phyloP scores from a whole-genome alignment of 2,797 vertebrate genomes.

The Centropyge bicolor region DNA sequence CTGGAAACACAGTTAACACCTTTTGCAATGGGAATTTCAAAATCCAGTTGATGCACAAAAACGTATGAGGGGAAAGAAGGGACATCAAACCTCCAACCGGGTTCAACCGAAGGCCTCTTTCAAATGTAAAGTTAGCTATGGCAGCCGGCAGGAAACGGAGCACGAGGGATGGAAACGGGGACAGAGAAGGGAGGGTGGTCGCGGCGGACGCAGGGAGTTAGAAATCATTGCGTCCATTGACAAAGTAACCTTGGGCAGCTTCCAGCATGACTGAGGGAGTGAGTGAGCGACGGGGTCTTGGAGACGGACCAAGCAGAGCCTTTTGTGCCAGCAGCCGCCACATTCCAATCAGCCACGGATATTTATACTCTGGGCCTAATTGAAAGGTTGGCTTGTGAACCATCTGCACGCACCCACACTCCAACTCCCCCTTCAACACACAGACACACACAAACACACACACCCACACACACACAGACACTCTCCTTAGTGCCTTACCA shows the following conservation, averaged over 20 bases:
- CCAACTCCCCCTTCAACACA: constrained; percentile 56
- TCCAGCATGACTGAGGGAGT: constrained; percentile 78
- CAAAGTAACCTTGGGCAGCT: constrained; percentile 83
- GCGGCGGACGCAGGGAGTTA: constrained; percentile 69
- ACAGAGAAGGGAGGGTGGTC: constrained; percentile 61
- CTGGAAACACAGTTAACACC: constrained; percentile 53
- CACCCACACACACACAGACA: constrained; percentile 31
- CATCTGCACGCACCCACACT: constrained; percentile 78
- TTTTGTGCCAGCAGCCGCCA: constrained; percentile 84
- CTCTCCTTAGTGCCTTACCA: constrained; percentile 57
- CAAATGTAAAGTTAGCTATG: constrained; percentile 61
- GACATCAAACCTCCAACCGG: constrained; percentile 55
- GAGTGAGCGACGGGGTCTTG: constrained; percentile 81
- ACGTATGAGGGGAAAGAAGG: constrained; percentile 42
- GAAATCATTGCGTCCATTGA: constrained; percentile 81
- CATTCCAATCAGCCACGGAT: constrained; percentile 84
- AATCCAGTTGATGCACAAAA: constrained; percentile 65
- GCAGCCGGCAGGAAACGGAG: constrained; percentile 49
- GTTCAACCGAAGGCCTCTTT: constrained; percentile 71
- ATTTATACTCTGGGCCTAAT: constrained; percentile 84
- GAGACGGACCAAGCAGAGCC: constrained; percentile 76
- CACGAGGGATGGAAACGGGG: constrained; percentile 47
- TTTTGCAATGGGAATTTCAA: constrained; percentile 59
- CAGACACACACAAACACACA: constrained; percentile 42
- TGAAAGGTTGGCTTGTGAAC: constrained; percentile 85